Conservation (phyloP, 2,113 vertebrate species). For the Mionectes macconnelli region DNA sequence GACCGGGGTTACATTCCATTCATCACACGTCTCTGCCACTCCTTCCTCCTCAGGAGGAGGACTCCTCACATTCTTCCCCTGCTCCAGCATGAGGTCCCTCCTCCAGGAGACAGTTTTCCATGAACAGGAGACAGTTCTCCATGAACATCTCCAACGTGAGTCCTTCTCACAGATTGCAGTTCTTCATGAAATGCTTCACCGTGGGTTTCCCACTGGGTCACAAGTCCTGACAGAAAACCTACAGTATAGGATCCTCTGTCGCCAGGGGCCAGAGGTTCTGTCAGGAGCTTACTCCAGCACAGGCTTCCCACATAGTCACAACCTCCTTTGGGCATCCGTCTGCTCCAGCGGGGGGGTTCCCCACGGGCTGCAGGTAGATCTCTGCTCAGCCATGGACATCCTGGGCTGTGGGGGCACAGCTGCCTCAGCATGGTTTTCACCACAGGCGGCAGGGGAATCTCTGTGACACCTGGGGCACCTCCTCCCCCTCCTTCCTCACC, state of each 20-base stretch:
- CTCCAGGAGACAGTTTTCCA: neutral
- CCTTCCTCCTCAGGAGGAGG: neutral
- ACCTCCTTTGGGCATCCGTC: neutral
- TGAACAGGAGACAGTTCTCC: neutral
- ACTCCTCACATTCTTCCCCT: neutral
- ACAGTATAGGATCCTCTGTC: neutral
- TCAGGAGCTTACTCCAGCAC: neutral
- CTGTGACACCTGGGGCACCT: neutral
- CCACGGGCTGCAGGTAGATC: neutral
- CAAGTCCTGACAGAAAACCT: neutral
- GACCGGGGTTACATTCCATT: neutral
- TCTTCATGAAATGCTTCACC: neutral
- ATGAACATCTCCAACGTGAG: neutral
- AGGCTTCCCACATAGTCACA: neutral
- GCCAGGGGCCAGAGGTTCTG: neutral
- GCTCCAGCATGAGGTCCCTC: neutral
- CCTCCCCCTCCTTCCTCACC: neutral
- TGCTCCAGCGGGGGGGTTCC: neutral
- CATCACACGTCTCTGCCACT: neutral
- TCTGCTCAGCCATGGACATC: neutral
- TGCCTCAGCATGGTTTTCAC: neutral
- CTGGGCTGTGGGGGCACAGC: neutral
- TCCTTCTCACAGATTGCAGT: neutral
- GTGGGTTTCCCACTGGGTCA: neutral
- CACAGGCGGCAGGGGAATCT: neutral